Conservation (phyloP, 2,113 vertebrate species). For the Deroptyus accipitrinus region DNA sequence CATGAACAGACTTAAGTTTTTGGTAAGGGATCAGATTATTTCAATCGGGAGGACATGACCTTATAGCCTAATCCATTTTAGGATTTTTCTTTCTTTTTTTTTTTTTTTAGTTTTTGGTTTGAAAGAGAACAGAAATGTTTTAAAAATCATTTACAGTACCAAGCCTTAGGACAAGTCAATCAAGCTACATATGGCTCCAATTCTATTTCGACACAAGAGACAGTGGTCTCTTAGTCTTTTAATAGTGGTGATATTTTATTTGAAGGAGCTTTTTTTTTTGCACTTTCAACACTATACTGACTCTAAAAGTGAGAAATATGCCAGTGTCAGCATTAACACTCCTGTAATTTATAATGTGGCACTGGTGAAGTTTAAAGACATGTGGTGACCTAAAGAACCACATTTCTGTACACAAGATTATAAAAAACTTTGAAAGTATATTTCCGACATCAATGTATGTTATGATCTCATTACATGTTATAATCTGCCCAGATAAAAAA, state of each 20-base stretch:
- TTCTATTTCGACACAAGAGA: background rate
- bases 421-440: accelerated
- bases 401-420: background rate
- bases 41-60: background rate
- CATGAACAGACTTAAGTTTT: background rate
- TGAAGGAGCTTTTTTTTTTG: background rate
- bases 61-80: background rate
- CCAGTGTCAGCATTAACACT: background rate
- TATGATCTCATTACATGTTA: background rate
- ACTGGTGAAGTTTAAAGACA: background rate
- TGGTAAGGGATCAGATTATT: background rate
- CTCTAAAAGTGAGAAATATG: background rate
- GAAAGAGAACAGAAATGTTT: background rate
- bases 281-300: background rate
- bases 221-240: background rate
- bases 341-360: background rate
- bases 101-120: background rate
- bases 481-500: background rate
- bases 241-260: background rate
- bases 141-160: background rate
- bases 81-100: background rate
- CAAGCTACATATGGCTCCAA: background rate
- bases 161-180: background rate
- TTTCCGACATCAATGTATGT: background rate
- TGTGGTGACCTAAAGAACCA: background rate